Evolutionary conservation across 2,113 vertebrate genomes (phyloP), one percentile per base, ranked within the genome.

Genomic region (Hippocampus mohnikei): DNA sequence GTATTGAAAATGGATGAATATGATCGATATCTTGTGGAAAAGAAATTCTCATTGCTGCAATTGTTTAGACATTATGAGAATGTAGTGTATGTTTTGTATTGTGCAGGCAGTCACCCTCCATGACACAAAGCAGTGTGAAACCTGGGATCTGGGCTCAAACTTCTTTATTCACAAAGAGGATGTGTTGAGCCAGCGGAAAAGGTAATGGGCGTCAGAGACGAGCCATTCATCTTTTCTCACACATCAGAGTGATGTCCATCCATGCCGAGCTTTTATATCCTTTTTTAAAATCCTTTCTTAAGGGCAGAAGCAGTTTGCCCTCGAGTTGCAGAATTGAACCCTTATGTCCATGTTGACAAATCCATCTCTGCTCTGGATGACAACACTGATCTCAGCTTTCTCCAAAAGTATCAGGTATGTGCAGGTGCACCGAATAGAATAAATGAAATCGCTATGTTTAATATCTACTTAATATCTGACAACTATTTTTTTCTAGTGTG

Each of bases 141-240:
- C 91, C 11, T 92, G 93, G 93, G 95, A 98, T 88, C 91, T 98
- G 52, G 97, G 97, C 53, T 94, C 91, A 72, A 98, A 98, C 89
- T 99, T 99, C 88, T 99, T 99, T 85, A 93, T 98, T 76, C 92
- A 84, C 68, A 94, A 95, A 90, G 94, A 98, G 62, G 97, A 98
- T 82, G 89, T 97, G 77, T 72, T 88, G 71, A 94, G 84, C 88
- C 88, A 91, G 77, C 95, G 80, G 85, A 95, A 88, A 87, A 97
- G 96, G 97, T 98, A 76, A 76, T 37, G 4, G 16, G 29, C 52
- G 42, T 27, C 29, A 46, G 25, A 21, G 3, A 42, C 23, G 20
- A 23, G 8, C 23, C 20, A 33, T 62, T 21, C 25, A 10, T 23
- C 10, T 29, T 2, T 59, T 55, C 52, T 55, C 52, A n/a, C 21